These are phyloP conservation scores for Mamestra configurata DNA, from an alignment of 1,140 invertebrate genomes.

Conservation along the genomic window DNA sequence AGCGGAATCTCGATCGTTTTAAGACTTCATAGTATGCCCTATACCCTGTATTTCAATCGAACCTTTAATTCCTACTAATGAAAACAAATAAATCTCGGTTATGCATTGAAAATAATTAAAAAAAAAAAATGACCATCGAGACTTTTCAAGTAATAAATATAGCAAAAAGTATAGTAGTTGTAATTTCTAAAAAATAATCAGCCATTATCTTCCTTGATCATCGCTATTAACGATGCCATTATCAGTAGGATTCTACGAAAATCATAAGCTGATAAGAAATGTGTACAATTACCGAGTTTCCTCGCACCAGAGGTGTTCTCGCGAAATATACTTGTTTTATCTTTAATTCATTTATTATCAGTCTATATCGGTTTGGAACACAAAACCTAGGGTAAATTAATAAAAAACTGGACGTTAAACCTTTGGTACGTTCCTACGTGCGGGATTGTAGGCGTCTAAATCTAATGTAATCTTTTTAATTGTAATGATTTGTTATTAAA, in stretches of 20 bases:
- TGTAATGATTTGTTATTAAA: too few relatives aligned
- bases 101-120: too few relatives aligned
- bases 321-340: not conserved
- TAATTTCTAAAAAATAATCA: too few relatives aligned
- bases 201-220: not conserved
- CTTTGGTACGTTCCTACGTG: not conserved
- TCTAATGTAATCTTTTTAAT: too few relatives aligned
- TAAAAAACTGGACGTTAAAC: not conserved
- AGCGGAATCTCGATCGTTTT: too few relatives aligned
- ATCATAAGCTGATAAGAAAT: constrained; percentile 24
- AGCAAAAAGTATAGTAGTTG: too few relatives aligned
- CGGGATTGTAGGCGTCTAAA: not conserved
- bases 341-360: constrained; percentile 7
- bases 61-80: too few relatives aligned
- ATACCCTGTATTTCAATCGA: too few relatives aligned
- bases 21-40: too few relatives aligned
- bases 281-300: not conserved
- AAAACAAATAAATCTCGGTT: too few relatives aligned
- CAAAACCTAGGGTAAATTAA: not conserved
- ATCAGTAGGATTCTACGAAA: constrained; percentile 16
- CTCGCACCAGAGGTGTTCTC: not conserved
- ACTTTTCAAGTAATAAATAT: too few relatives aligned
- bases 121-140: too few relatives aligned
- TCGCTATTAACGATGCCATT: not conserved
- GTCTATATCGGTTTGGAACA: constrained; percentile 8